phyloP scores from a whole-genome alignment of 2,888 invertebrate genomes.

The Steinernema carpocapsae region DNA sequence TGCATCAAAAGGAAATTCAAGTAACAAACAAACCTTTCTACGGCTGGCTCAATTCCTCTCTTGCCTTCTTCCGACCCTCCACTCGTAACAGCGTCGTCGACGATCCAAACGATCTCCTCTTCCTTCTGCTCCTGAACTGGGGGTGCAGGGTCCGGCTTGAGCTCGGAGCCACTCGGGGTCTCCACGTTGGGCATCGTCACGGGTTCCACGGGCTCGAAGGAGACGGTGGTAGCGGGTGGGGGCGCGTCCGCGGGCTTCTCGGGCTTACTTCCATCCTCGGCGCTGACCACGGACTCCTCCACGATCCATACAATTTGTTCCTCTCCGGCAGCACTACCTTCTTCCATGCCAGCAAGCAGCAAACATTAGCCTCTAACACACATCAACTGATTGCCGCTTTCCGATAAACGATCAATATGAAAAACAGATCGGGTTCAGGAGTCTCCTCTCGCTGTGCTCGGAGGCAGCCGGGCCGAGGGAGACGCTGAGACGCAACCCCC shows the following conservation, averaged over 20 bases:
- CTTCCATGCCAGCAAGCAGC: conserved; percentile 32
- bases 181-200: neutral
- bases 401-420: conserved; percentile 33
- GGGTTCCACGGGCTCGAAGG: neutral
- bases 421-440: conserved; percentile 31
- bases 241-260: neutral
- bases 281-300: conserved; percentile 3
- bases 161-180: neutral
- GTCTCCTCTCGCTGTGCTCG: neutral
- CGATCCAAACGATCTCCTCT: conserved; percentile 18
- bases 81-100: conserved; percentile 3
- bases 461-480: conserved; percentile 7
- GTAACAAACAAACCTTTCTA: neutral
- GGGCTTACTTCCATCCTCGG: neutral
- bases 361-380: conserved; percentile 32
- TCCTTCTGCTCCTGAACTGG: too few species aligned
- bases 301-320: conserved; percentile 28
- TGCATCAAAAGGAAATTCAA: too few species aligned
- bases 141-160: too few species aligned
- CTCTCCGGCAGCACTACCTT: conserved; percentile 24
- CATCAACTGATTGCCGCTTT: conserved; percentile 32
- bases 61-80: neutral
- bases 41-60: neutral
- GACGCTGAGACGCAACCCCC: conserved; percentile 22
- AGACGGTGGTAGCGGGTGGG: neutral